Conservation (phyloP, 2,113 vertebrate genomes). For the Brachyhypopomus occidentalis region DNA sequence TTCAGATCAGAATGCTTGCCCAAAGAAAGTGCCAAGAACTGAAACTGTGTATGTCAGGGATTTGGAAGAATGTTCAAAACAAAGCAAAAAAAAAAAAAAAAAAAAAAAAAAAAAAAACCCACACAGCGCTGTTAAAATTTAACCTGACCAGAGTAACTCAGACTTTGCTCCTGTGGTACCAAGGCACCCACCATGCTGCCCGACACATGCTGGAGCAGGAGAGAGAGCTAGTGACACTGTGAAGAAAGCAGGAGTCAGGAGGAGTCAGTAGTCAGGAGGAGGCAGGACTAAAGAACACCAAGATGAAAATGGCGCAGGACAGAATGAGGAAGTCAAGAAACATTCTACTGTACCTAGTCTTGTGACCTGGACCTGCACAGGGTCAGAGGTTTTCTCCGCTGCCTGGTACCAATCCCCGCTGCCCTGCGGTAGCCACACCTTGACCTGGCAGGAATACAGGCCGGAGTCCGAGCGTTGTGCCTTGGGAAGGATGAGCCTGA, state of each 20-base stretch:
- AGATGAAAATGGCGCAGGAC: background rate
- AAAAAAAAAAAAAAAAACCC: background rate
- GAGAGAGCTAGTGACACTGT: no score
- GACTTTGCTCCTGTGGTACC: background rate
- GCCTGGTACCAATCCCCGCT: conserved; percentile 50
- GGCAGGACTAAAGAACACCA: background rate
- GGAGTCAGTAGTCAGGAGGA: background rate
- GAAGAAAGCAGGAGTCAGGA: no score
- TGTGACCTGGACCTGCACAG: conserved; percentile 47
- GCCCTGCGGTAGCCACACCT: conserved; percentile 47
- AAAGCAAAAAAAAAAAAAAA: background rate
- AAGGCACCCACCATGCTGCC: background rate
- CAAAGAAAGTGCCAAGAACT: background rate
- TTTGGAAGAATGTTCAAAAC: background rate
- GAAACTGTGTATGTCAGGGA: background rate
- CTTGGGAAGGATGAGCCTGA: conserved; percentile 44
- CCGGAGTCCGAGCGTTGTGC: conserved; percentile 54
- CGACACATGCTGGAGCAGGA: background rate
- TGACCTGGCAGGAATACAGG: conserved; percentile 52
- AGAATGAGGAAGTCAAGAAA: background rate
- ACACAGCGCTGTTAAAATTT: background rate
- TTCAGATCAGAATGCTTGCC: background rate
- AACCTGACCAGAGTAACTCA: background rate
- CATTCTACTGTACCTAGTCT: conserved; percentile 48
- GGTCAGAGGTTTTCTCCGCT: conserved; percentile 50